Base-by-base conservation (phyloP, 2,888 invertebrate species). In the Hemithea aestivaria region DNA sequence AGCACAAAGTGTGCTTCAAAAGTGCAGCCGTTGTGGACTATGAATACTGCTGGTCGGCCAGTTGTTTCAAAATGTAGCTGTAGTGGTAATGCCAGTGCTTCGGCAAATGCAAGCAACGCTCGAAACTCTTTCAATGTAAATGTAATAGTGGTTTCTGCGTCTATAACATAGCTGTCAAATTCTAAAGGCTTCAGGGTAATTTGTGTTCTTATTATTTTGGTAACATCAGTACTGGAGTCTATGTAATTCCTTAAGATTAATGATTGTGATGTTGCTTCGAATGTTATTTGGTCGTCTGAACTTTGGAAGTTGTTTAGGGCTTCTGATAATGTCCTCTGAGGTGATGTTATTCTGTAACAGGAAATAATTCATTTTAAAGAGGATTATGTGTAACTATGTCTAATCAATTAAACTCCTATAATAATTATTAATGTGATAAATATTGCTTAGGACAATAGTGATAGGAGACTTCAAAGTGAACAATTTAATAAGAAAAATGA, bases 61-160 rank as follows among this genome's bases (percentile, higher is more conserved):
- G 93, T 91, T 22, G 88, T 88, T 66, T 94, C 93, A 82, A 96
- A 96, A 63, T 91, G 90, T 25, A 95, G 66, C 27, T 89, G 88
- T 2, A 96, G 59, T 33, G 92, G 91, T 35, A 94, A 79, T 58
- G 89, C 90, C 6, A 93, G 84, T 1, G 90, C 88, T 73, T 96
- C 97, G 0, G 95, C 93, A 79, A 96, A 96, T 11, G 89, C 80
- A 10, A 96, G 74, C 8, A 96, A 88, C 1, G 96, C 94, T 66
- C 92, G 85, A 38, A 97, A 91, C 65, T 96, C 96, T 72, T 94
- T 95, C 33, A 96, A 78, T 47, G 95, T 94, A 74, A 96, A 96
- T 50, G 96, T 96, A 20, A 97, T 90, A 10, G 90, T 89, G 0
- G 93, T 90, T 54, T 93, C 92, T 34, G 88, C 72, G 1, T 79